Conservation (phyloP, 2,797 vertebrate genomes). For the Pangasius macronema region DNA sequence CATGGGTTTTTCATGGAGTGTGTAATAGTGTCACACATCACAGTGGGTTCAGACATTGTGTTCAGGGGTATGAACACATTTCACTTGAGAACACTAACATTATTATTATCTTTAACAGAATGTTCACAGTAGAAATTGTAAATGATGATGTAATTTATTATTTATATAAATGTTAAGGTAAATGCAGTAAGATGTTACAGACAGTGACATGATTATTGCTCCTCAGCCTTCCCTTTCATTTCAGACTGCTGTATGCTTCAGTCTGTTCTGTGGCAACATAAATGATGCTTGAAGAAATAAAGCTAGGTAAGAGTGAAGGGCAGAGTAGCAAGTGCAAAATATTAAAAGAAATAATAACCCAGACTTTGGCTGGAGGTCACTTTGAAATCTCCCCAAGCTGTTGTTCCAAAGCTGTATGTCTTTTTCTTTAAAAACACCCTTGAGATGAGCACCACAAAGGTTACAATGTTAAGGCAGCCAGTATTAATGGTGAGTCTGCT, state of each 20-base stretch:
- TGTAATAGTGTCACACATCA: not conserved
- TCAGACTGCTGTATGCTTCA: not conserved
- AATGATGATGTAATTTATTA: not conserved
- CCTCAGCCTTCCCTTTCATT: not conserved
- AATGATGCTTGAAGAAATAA: conserved; percentile 26
- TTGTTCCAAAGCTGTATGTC: conserved; percentile 64
- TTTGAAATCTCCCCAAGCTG: conserved; percentile 61
- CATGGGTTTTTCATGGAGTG: not conserved
- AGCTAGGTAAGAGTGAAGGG: conserved; percentile 46
- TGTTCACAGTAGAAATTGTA: not conserved
- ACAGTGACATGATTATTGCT: not conserved
- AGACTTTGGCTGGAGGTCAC: conserved; percentile 66
- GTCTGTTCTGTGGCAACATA: not conserved
- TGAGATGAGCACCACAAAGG: conserved; percentile 58
- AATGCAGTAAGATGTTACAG: not conserved
- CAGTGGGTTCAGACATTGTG: not conserved
- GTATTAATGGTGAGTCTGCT: conserved; percentile 65
- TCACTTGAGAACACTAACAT: not conserved
- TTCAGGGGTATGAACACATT: not conserved
- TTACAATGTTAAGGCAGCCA: conserved; percentile 61
- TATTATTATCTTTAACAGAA: not conserved
- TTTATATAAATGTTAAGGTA: not conserved
- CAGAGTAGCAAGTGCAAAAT: conserved; percentile 49
- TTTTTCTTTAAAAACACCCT: conserved; percentile 57
- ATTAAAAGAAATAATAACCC: conserved; percentile 55